Evolutionary conservation across 2,113 vertebrate species (phyloP), one percentile per base, ranked within the genome.

Genomic region (Hydrolagus affinis): DNA sequence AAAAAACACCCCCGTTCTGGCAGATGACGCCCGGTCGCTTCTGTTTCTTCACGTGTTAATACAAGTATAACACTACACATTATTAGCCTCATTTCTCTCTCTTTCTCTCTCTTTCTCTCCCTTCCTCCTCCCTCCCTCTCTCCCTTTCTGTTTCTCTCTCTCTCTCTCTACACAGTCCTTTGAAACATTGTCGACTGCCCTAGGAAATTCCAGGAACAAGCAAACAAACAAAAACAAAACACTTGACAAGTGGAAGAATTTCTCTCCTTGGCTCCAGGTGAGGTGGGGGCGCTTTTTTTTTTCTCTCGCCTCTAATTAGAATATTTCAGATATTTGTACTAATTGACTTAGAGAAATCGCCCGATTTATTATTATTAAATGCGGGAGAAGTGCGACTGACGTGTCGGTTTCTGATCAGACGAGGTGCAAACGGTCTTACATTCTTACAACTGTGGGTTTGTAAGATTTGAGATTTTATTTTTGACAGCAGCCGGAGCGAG

Each of bases 121-220:
- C 7, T 85, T 86, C 68, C 64, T 85, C 64, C 75, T 87, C 85
- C 70, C 85, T 87, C 75, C 72, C 71, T 75, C 87, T 87, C 88
- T 87, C 70, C 76, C 87, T 71, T 87, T 88, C 87, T 87, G 86
- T 87, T 19, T 44, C 21, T 83, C 59, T 87, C 87, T 86, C 86
- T 85, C 87, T 80, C 59, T 19, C n/a, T 87, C 74, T 83, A 86
- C 85, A 86, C 72, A 8, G 73, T 85, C 70, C 89, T 91, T 89
- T 83, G 88, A 90, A 90, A 89, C 91, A 91, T 92, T 91, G 91
- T 89, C 88, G 90, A 89, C 85, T 87, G 90, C 87, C 85, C 75
- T 87, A 80, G 86, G 86, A 89, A 90, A 88, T 89, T 87, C 86
- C 87, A 87, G 90, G 89, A 87, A 91, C 89, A 88, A 91, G 88